These are phyloP conservation scores for Serinus canaria DNA, from an alignment of 2,113 vertebrate genomes.

Conservation along the genomic window DNA sequence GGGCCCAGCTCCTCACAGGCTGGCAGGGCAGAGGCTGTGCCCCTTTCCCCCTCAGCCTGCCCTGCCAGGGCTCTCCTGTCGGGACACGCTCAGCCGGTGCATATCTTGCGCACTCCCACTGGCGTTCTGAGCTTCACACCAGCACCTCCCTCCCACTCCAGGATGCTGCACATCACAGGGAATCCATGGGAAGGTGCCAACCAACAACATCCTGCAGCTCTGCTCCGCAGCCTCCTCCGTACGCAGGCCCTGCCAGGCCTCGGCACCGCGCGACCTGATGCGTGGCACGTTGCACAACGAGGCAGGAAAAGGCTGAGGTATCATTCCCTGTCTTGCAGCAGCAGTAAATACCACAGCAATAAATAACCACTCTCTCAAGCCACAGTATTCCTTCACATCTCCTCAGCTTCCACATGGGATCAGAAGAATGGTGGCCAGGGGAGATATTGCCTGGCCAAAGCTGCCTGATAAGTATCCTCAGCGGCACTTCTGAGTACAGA, in stretches of 20 bases:
- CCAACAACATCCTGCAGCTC: background rate
- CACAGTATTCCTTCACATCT: background rate
- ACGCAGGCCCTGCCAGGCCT: background rate
- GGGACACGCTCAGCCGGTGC: background rate
- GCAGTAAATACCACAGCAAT: background rate
- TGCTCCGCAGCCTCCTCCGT: background rate
- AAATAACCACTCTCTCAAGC: background rate
- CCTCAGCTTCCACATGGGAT: background rate
- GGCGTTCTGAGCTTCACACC: background rate
- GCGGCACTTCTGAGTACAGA: background rate
- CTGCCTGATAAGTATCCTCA: background rate
- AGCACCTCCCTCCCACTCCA: background rate
- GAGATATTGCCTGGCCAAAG: background rate
- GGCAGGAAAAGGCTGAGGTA: background rate
- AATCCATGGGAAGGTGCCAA: constrained; percentile 28
- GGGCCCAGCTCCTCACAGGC: background rate
- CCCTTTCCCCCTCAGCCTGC: background rate
- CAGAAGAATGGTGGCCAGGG: background rate
- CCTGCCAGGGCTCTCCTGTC: background rate
- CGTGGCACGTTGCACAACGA: background rate
- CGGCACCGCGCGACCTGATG: background rate
- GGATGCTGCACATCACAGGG: constrained; percentile 11
- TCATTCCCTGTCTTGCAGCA: background rate
- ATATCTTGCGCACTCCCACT: background rate
- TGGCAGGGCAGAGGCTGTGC: background rate